Evolutionary conservation across 64 coral and sea anemone genomes (phyloP).

Genomic region (Orbicella faveolata): DNA sequence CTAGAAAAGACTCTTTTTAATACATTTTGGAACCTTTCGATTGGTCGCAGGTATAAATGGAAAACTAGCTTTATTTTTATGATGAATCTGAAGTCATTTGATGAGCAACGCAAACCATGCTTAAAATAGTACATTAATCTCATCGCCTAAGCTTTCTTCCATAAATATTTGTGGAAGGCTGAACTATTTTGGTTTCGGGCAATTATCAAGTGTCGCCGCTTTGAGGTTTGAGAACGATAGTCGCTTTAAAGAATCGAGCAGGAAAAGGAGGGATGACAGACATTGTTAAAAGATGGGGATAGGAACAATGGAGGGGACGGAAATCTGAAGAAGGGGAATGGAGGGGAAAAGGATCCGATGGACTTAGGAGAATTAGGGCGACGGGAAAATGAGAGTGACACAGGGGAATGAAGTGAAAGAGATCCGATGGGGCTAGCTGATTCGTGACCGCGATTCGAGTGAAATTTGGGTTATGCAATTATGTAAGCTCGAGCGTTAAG

Average conservation of each 20-base stretch:
- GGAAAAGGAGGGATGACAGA: not conserved
- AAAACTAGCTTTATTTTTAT: not conserved
- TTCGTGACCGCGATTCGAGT: too few relatives aligned
- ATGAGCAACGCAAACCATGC: not conserved
- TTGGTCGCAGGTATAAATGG: not conserved
- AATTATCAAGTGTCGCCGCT: not conserved
- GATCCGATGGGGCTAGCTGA: too few relatives aligned
- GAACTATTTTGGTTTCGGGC: not conserved
- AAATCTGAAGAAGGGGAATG: not conserved
- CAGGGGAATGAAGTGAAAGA: too few relatives aligned
- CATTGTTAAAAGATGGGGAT: too few relatives aligned
- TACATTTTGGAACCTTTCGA: not conserved
- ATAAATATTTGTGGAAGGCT: slow-evolving; percentile 8
- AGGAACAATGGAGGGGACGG: too few relatives aligned
- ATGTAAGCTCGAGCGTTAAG: too few relatives aligned
- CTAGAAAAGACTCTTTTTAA: not conserved
- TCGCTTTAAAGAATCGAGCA: not conserved
- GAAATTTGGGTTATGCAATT: too few relatives aligned
- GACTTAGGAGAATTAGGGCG: not conserved
- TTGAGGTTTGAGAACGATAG: not conserved
- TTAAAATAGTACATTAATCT: not conserved
- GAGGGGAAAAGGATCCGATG: not conserved
- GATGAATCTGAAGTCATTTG: not conserved
- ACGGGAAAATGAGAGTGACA: not conserved
- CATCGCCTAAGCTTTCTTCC: slow-evolving; percentile 3